These are phyloP conservation scores for Pangasianodon gigas DNA, from an alignment of 2,113 vertebrate species.

Conservation along the genomic window DNA sequence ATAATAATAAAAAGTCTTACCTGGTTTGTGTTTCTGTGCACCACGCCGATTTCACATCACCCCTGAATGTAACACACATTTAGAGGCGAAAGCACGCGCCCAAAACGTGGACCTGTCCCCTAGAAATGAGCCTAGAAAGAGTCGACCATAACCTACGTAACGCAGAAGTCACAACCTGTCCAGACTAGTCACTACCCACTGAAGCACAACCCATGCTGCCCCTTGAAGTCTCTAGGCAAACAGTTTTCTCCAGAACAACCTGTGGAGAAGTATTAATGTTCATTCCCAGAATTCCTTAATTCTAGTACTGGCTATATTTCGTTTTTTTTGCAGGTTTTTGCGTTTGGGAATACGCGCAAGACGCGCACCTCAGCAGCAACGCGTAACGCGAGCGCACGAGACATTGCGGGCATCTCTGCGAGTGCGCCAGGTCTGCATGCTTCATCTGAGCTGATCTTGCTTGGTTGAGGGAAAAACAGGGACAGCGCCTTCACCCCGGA, in stretches of 20 bases:
- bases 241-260: neutral
- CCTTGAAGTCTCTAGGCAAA: neutral
- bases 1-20: neutral
- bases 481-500: neutral
- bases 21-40: neutral
- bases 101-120: neutral
- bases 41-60: neutral
- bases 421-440: neutral
- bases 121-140: neutral
- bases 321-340: neutral
- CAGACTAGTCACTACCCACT: neutral
- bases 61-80: neutral
- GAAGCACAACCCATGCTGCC: neutral
- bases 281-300: neutral
- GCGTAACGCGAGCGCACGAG: neutral
- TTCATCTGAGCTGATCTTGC: neutral
- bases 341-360: neutral
- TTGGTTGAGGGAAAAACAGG: too few relatives aligned
- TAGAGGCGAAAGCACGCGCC: neutral
- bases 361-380: neutral
- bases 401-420: neutral
- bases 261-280: neutral
- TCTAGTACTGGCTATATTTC: too few relatives aligned
- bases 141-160: neutral
- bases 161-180: neutral